Percentiles rank a stretch among this genome's conserved stretches.
phyloP scores from a whole-genome alignment of 2,888 invertebrate species.

The Andrena fulva region DNA sequence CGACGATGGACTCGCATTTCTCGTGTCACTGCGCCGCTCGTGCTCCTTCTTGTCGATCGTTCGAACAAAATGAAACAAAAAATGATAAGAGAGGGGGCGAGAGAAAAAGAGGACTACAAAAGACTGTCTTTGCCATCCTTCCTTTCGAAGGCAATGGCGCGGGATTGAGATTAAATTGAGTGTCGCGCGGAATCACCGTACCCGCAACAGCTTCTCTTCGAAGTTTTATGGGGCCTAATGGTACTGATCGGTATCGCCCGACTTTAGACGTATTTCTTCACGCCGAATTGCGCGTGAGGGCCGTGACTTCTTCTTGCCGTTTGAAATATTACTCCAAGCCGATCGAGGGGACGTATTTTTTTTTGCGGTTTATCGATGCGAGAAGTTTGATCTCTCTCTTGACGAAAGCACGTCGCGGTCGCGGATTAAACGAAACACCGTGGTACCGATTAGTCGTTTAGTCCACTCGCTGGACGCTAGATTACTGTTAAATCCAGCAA shows the following conservation, averaged over 20 bases:
- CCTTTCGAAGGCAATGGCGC: background rate
- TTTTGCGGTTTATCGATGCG: background rate
- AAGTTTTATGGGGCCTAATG: conserved; percentile 46
- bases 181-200: background rate
- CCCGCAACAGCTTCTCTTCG: background rate
- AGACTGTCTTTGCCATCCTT: background rate
- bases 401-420: conserved; percentile 51
- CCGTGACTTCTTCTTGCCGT: background rate
- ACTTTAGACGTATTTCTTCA: conserved; percentile 21
- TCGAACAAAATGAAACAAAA: background rate
- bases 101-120: conserved; percentile 1
- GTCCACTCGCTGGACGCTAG: conserved; percentile 9
- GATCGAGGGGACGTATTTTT: background rate
- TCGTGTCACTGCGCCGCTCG: conserved; percentile 46
- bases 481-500: background rate
- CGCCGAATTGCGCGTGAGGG: background rate
- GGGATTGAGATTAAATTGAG: background rate
- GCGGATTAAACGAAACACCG: conserved; percentile 6
- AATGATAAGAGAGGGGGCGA: background rate
- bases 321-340: background rate
- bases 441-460: conserved; percentile 20
- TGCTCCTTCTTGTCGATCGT: conserved; percentile 22
- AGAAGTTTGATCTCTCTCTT: background rate
- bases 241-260: background rate
- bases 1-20: conserved; percentile 40